Evolutionary conservation across 2,113 vertebrate species (phyloP).

Genomic region (Erpornis zantholeuca): DNA sequence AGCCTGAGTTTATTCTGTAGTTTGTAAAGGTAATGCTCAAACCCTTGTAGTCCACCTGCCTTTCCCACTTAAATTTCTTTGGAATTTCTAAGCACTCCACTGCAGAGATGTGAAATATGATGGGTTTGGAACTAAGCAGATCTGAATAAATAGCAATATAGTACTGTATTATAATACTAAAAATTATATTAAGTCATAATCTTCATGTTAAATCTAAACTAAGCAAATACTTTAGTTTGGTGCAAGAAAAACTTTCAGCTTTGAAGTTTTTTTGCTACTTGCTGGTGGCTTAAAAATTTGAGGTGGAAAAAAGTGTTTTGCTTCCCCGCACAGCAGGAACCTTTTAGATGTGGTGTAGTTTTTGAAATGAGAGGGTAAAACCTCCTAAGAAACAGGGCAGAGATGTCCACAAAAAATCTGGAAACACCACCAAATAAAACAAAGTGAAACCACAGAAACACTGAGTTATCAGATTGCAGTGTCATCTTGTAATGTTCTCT

Average conservation of each 20-base stretch:
- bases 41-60: neutral
- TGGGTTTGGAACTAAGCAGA: neutral
- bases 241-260: neutral
- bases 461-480: slow-evolving; percentile 52
- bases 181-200: neutral
- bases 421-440: neutral
- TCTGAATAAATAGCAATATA: neutral
- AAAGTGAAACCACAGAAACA: neutral
- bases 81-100: neutral
- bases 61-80: neutral
- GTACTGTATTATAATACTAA: neutral
- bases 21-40: neutral
- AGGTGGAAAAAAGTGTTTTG: neutral
- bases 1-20: neutral
- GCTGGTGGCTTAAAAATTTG: neutral
- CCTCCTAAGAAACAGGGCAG: neutral
- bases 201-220: neutral
- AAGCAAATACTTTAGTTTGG: neutral
- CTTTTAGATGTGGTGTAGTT: slow-evolving; percentile 14
- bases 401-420: slow-evolving; percentile 49
- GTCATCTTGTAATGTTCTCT: neutral
- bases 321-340: slow-evolving; percentile 13
- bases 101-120: neutral
- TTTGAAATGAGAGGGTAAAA: slow-evolving; percentile 3
- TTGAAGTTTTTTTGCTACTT: neutral